Evolutionary conservation across 1,140 invertebrate genomes (phyloP).

Genomic region (Psix sp.): DNA sequence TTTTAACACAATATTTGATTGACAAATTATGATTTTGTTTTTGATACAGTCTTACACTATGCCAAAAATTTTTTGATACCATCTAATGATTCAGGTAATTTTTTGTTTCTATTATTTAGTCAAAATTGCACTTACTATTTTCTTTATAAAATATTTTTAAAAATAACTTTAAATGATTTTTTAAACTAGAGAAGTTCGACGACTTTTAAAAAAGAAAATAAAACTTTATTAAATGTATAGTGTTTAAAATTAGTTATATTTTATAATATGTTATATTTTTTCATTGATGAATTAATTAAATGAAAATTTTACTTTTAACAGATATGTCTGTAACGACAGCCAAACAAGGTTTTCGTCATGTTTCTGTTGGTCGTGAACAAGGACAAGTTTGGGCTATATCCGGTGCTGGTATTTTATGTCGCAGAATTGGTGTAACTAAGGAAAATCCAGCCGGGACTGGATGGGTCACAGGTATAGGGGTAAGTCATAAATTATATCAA

Average conservation of each 20-base stretch:
- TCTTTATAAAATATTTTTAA: neutral
- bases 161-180: neutral
- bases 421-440: conserved; percentile 83
- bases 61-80: conserved; percentile 58
- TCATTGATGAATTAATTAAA: neutral
- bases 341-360: conserved; percentile 80
- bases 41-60: conserved; percentile 55
- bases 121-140: neutral
- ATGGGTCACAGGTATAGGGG: conserved; percentile 86
- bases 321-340: conserved; percentile 69
- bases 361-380: conserved; percentile 80
- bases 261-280: too few relatives aligned
- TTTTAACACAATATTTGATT: too few relatives aligned
- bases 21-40: conserved; percentile 45
- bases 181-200: too few relatives aligned
- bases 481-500: conserved; percentile 69
- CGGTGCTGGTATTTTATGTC: conserved; percentile 83
- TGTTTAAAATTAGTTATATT: too few relatives aligned
- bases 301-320: conserved; percentile 35
- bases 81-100: conserved; percentile 44
- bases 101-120: conserved; percentile 24
- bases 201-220: too few relatives aligned
- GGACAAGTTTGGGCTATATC: conserved; percentile 85
- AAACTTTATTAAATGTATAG: too few relatives aligned
- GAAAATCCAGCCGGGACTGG: conserved; percentile 84